These are phyloP conservation scores for Sebastes glaucus DNA, from an alignment of 2,797 vertebrate species.

Conservation along the genomic window DNA sequence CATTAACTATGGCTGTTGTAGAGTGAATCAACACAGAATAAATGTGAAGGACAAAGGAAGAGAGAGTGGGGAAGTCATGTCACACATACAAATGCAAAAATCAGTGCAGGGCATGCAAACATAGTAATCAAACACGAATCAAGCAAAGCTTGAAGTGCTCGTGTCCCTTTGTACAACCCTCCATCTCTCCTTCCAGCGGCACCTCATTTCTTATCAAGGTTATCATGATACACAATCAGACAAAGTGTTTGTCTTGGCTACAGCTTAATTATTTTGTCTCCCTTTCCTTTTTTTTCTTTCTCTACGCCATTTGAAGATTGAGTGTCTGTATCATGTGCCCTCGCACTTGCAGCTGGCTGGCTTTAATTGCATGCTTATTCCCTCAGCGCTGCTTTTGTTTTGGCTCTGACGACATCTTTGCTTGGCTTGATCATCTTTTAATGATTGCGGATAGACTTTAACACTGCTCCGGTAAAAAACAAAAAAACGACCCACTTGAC, in stretches of 20 bases:
- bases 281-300: neutral
- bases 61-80: neutral
- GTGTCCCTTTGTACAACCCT: neutral
- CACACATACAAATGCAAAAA: constrained; percentile 13
- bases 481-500: constrained; percentile 46
- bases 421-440: constrained; percentile 66
- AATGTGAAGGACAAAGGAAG: neutral
- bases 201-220: constrained; percentile 27
- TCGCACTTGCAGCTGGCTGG: constrained; percentile 41
- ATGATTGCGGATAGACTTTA: constrained; percentile 43
- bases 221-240: constrained; percentile 33
- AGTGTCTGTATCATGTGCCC: constrained; percentile 24
- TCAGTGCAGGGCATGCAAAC: neutral
- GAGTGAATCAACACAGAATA: neutral
- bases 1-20: neutral
- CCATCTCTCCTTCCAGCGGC: neutral
- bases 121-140: constrained; percentile 9
- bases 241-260: constrained; percentile 18
- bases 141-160: neutral
- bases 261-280: constrained; percentile 25
- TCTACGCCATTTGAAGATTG: constrained; percentile 30
- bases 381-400: constrained; percentile 39
- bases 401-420: constrained; percentile 45
- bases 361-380: constrained; percentile 56
- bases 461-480: neutral